A percentile compares a stretch with the other conserved stretches of the same genome.
Conservation (phyloP, 2,113 vertebrate genomes). For the Thermophis baileyi region DNA sequence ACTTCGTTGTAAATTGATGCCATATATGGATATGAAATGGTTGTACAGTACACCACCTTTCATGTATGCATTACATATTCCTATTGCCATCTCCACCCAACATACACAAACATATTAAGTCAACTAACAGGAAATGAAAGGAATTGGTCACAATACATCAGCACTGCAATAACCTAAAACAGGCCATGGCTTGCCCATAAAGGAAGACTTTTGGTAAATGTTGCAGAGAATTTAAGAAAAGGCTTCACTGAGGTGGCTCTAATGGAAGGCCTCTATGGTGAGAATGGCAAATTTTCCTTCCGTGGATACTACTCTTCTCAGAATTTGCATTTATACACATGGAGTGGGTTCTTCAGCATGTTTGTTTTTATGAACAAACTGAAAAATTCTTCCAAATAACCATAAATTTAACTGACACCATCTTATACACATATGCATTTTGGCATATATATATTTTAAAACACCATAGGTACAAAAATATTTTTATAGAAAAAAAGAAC, state of each 20-base stretch:
- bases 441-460: constrained; percentile 14
- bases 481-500: constrained; percentile 58
- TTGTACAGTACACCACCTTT: background rate
- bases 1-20: background rate
- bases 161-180: background rate
- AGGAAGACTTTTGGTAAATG: background rate
- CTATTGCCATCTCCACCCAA: background rate
- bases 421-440: constrained; percentile 4
- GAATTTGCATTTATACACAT: background rate
- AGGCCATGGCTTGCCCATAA: background rate
- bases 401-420: constrained; percentile 46
- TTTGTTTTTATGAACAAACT: constrained; percentile 18
- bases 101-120: background rate
- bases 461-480: constrained; percentile 26
- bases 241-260: background rate
- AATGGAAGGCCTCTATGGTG: background rate
- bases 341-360: background rate
- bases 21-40: background rate
- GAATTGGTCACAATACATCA: background rate
- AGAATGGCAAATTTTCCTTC: background rate
- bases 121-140: background rate
- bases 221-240: background rate
- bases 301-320: too few relatives aligned
- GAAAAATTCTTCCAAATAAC: constrained; percentile 38
- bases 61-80: background rate